phyloP scores from a whole-genome alignment of 2,888 invertebrate species.

The Apotomis capreana region DNA sequence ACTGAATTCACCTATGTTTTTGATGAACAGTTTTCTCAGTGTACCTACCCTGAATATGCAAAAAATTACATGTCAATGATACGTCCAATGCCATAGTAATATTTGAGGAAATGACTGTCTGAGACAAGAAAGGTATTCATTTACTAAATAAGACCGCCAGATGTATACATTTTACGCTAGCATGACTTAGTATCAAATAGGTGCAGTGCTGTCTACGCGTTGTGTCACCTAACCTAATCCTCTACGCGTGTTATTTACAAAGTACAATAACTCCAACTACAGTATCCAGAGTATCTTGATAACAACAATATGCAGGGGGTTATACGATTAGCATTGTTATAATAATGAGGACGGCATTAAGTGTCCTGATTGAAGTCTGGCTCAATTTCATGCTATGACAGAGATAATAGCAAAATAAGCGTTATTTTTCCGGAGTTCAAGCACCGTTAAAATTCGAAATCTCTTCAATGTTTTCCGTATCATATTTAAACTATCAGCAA shows the following conservation, averaged over 20 bases:
- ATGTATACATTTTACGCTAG: background rate
- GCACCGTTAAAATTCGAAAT: background rate
- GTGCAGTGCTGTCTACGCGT: conserved; percentile 22
- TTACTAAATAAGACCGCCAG: too few relatives aligned
- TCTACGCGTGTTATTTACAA: conserved; percentile 34
- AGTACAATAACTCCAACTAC: conserved; percentile 18
- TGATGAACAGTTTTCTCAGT: too few relatives aligned
- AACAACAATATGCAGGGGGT: conserved; percentile 15
- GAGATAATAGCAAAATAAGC: background rate
- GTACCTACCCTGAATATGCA: too few relatives aligned
- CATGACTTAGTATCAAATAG: conserved; percentile 9
- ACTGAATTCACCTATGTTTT: too few relatives aligned
- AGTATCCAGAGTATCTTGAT: conserved; percentile 28
- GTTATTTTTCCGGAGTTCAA: background rate
- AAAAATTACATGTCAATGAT: too few relatives aligned
- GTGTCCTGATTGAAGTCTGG: background rate
- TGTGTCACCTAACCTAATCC: conserved; percentile 6
- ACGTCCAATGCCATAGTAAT: too few relatives aligned
- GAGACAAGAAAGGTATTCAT: too few relatives aligned
- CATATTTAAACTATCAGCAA: too few relatives aligned
- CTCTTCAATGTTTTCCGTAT: background rate
- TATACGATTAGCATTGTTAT: conserved; percentile 11
- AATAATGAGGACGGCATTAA: conserved; percentile 6
- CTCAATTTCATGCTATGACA: conserved; percentile 8
- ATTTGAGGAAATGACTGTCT: too few relatives aligned